Evolutionary conservation across 2,113 vertebrate species (phyloP).

Genomic region (Calidris pygmaea): DNA sequence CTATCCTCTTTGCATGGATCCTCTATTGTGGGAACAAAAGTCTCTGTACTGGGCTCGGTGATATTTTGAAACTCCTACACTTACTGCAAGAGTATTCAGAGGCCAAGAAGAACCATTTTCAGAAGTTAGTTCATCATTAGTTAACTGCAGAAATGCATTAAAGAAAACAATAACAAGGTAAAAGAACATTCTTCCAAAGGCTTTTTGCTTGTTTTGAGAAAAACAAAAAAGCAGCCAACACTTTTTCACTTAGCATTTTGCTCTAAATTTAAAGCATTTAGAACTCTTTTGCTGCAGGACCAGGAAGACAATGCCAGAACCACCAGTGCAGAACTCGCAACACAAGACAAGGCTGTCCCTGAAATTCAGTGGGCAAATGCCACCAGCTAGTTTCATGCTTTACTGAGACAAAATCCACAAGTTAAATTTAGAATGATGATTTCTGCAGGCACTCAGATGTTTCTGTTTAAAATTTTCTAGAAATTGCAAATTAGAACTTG

Average conservation of each 20-base stretch:
- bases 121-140: neutral
- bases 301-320: neutral
- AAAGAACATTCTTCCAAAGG: neutral
- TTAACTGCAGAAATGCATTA: neutral
- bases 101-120: neutral
- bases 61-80: neutral
- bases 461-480: constrained; percentile 41
- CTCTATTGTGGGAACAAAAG: neutral
- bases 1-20: neutral
- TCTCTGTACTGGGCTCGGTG: neutral
- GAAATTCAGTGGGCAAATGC: neutral
- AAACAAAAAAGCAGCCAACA: neutral
- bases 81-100: neutral
- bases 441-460: constrained; percentile 36
- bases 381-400: neutral
- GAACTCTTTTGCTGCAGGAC: neutral
- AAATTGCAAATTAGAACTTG: constrained; percentile 41
- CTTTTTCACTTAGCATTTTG: neutral
- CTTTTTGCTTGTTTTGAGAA: neutral
- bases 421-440: constrained; percentile 43
- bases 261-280: neutral
- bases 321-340: neutral
- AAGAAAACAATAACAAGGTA: neutral
- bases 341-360: neutral
- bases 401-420: neutral